phyloP scores from a whole-genome alignment of 2,888 invertebrate species.

The Idaea straminata region DNA sequence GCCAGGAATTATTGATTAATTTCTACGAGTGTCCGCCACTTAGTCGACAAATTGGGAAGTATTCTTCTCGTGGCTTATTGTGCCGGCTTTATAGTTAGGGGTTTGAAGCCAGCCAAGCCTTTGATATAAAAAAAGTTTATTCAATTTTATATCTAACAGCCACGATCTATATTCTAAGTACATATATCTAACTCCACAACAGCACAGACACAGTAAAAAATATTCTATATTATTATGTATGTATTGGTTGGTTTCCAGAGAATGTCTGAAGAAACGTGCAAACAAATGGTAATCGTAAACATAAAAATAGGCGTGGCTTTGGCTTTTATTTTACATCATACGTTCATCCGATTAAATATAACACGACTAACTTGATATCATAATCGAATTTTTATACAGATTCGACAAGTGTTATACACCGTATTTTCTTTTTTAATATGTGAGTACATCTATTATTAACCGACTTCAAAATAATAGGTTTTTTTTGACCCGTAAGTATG shows the following conservation, averaged over 20 bases:
- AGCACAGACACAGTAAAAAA: conserved; percentile 31
- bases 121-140: no score
- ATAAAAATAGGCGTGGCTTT: conserved; percentile 77
- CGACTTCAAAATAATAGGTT: not conserved
- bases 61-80: not conserved
- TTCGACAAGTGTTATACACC: conserved; percentile 46
- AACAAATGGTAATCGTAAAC: conserved; percentile 86
- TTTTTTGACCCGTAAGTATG: not conserved
- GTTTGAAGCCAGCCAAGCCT: not conserved
- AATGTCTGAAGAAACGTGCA: conserved; percentile 91
- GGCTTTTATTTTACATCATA: conserved; percentile 70
- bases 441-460: conserved; percentile 32
- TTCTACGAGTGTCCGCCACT: not conserved
- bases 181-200: conserved; percentile 44
- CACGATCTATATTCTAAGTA: conserved; percentile 20
- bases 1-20: not conserved
- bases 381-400: conserved; percentile 54
- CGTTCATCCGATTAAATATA: conserved; percentile 72
- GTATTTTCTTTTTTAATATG: conserved; percentile 45
- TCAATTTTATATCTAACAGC: conserved; percentile 34
- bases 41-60: not conserved
- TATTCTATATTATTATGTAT: conserved; percentile 43
- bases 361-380: conserved; percentile 69
- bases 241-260: conserved; percentile 84
- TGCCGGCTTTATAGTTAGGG: not conserved